phyloP scores from a whole-genome alignment of 1,140 invertebrate species.

The Drosophila funebris region DNA sequence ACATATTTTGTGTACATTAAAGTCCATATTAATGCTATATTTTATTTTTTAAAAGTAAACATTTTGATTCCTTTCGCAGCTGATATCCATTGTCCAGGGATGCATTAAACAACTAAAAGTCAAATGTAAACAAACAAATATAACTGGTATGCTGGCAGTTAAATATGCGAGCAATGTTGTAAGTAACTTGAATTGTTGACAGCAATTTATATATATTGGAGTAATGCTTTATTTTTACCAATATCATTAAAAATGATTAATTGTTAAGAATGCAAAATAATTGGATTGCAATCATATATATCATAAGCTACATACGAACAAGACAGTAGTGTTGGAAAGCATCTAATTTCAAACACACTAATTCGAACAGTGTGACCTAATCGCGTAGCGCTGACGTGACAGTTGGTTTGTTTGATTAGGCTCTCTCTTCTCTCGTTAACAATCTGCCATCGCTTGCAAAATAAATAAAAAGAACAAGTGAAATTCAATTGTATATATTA shows the following conservation, averaged over 20 bases:
- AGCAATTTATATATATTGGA: too few species aligned
- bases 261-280: too few species aligned
- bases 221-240: too few species aligned
- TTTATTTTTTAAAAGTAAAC: slow-evolving; percentile 19
- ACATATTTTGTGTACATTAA: slow-evolving; percentile 85
- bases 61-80: slow-evolving; percentile 18
- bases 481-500: slow-evolving; percentile 48
- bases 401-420: slow-evolving; percentile 76
- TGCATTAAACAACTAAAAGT: not conserved
- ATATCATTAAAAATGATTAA: too few species aligned
- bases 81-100: slow-evolving; percentile 1
- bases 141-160: not conserved
- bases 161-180: not conserved
- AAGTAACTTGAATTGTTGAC: too few species aligned
- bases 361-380: slow-evolving; percentile 45
- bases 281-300: too few species aligned
- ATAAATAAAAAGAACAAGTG: slow-evolving; percentile 63
- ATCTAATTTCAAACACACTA: slow-evolving; percentile 1
- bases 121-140: not conserved
- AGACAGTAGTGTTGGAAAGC: slow-evolving; percentile 27
- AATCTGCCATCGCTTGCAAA: slow-evolving; percentile 50
- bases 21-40: slow-evolving; percentile 56
- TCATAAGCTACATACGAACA: too few species aligned
- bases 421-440: slow-evolving; percentile 43
- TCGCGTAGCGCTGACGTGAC: slow-evolving; percentile 67